Conservation (phyloP, 35 echinoderm and acorn worm genomes). For the Holothuria glaberrima region DNA sequence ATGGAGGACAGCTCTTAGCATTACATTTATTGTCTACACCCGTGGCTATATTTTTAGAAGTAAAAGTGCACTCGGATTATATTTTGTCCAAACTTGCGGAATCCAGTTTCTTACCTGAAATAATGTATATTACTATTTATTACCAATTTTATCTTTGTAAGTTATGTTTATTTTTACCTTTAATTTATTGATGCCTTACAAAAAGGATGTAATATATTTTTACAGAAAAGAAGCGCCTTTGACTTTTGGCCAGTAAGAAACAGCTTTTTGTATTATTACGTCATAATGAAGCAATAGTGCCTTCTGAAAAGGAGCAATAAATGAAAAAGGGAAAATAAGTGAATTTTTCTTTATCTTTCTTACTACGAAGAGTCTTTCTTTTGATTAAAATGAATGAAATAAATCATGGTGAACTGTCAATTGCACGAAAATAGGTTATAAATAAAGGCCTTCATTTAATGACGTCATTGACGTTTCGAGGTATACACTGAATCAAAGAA, state of each 20-base stretch:
- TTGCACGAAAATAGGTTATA: too few relatives aligned
- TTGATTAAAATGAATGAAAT: too few relatives aligned
- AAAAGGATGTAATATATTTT: conserved; percentile 40
- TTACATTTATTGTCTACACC: too few relatives aligned
- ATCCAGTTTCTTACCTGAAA: conserved; percentile 15
- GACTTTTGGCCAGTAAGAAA: conserved; percentile 16
- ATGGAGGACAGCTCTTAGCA: too few relatives aligned
- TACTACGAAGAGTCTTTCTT: too few relatives aligned
- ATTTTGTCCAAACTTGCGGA: too few relatives aligned
- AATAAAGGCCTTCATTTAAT: too few relatives aligned
- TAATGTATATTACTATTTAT: conserved; percentile 37
- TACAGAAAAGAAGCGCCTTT: conserved; percentile 22
- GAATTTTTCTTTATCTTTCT: neutral
- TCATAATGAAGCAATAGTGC: conserved; percentile 30
- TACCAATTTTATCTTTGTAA: neutral
- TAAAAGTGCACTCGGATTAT: too few relatives aligned
- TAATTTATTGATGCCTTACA: conserved; percentile 44
- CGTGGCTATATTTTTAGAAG: too few relatives aligned
- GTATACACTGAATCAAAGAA: too few relatives aligned
- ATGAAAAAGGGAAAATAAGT: neutral
- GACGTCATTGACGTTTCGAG: too few relatives aligned
- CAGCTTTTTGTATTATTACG: conserved; percentile 42
- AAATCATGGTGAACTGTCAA: too few relatives aligned
- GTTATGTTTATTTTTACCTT: conserved; percentile 17
- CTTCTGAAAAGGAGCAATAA: conserved; percentile 49